Base-by-base conservation (phyloP, 2,888 invertebrate species). In the Branchinecta sandiegonensis region DNA sequence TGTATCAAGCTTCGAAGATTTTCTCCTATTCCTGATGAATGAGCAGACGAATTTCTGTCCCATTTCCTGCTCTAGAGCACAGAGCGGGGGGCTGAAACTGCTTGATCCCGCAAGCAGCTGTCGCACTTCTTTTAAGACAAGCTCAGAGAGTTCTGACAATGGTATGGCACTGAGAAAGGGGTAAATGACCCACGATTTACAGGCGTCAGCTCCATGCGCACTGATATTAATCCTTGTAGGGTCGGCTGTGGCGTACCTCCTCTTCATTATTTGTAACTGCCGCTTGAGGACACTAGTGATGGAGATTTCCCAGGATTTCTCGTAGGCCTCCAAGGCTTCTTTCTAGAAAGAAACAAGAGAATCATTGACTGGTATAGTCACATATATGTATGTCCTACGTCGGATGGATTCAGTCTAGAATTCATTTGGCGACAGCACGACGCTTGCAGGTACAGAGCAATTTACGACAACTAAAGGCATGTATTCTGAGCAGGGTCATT, bases 101-200 rank as follows among this genome's bases (percentile, higher is more conserved):
- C 90, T 90, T 0, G 90, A 90, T 8, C 88, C 88, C 74, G 86
- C 84, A 0, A 87, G 86, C 12, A 90, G 75, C 73, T 82, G 84
- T 73, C 81, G 83, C 9, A 89, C 82, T 77, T 90, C 89, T 69
- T 83, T 80, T 73, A 88, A 79, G 46, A 47, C 71, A 50, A 68
- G 13, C 67, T 48, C 48, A 37, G 46, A 50, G 23, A 66, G 17
- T 65, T 9, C 46, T n/a, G 12, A 47, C 14, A 14, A 23, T 11
- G 63, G 63, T 17, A 56, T 23, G n/a, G 63, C 63, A 56, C 12
- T 56, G 63, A 56, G 63, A 9, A 56, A 56, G 8, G 63, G 63
- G 63, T 56, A 56, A 9, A 56, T 17, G n/a, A 56, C 9, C 14
- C 14, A n/a, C 9, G n/a, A 17, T 56, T 56, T 56, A 37, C 37